phyloP scores from a whole-genome alignment of 2,888 invertebrate genomes.

The Horisme vitalbata region DNA sequence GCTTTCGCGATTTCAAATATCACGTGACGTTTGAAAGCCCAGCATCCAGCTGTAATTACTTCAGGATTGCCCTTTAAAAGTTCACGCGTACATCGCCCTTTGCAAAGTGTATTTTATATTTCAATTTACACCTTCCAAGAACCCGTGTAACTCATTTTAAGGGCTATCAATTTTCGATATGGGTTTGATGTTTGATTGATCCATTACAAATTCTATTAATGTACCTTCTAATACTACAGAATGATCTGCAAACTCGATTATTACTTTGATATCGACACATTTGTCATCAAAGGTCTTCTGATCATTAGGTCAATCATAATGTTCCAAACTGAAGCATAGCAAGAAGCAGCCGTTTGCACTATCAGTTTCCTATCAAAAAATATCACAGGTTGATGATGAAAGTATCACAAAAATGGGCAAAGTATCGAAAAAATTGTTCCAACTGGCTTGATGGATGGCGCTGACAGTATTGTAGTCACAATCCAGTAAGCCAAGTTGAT shows the following conservation, averaged over 20 bases:
- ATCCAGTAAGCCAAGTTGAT: no score
- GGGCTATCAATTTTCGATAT: constrained; percentile 5
- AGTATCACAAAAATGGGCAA: no score
- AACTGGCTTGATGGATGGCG: no score
- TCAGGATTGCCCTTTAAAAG: constrained; percentile 23
- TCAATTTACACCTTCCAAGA: constrained; percentile 16
- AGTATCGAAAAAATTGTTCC: no score
- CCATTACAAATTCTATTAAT: constrained; percentile 6
- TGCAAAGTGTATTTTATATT: constrained; percentile 29
- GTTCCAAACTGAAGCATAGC: no score
- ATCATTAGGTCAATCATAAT: no score
- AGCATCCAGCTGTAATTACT: constrained; percentile 23
- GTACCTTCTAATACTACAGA: constrained; percentile 12
- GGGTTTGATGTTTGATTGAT: constrained; percentile 8
- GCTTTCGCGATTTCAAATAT: constrained; percentile 11
- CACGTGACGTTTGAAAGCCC: constrained; percentile 4
- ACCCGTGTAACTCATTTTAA: constrained; percentile 5
- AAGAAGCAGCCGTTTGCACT: no score
- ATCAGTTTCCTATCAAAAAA: no score
- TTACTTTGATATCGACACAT: constrained; percentile 29
- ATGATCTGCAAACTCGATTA: constrained; percentile 9
- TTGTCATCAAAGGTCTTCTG: no score
- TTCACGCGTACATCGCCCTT: constrained; percentile 29
- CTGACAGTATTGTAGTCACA: no score
- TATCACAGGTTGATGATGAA: no score